Conservation (phyloP, 2,888 invertebrate species). For the Plemyria rubiginata region DNA sequence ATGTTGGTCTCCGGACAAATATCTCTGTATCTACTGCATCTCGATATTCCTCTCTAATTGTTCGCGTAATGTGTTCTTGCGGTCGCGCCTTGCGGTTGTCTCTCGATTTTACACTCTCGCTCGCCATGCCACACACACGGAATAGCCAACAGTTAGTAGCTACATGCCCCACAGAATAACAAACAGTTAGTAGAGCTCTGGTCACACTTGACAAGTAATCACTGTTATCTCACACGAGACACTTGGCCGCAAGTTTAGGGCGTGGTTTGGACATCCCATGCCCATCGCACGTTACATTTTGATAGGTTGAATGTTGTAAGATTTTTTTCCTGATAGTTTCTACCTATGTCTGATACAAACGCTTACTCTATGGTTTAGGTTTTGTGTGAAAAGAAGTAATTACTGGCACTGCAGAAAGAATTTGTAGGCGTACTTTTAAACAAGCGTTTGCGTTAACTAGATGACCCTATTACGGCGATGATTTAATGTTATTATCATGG, state of each 20-base stretch:
- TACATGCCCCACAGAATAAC: not conserved
- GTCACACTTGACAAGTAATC: slow-evolving; percentile 16
- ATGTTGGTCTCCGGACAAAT: not conserved
- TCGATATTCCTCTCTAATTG: slow-evolving; percentile 57
- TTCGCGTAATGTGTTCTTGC: slow-evolving; percentile 55
- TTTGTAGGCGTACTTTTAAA: not conserved
- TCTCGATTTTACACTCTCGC: slow-evolving; percentile 44
- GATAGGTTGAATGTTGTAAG: not conserved
- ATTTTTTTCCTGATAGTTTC: not conserved
- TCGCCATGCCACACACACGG: slow-evolving; percentile 20
- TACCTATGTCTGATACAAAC: not conserved
- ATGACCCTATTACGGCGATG: not conserved
- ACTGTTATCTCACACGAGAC: slow-evolving; percentile 6
- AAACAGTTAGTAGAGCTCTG: not conserved
- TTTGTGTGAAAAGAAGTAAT: not conserved
- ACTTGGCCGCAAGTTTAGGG: slow-evolving; percentile 12
- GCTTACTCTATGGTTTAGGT: not conserved
- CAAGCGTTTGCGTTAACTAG: slow-evolving; percentile 3
- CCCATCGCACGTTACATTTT: not conserved
- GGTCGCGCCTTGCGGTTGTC: slow-evolving; percentile 44
- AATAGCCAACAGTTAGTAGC: not conserved
- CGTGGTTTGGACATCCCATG: slow-evolving; percentile 5
- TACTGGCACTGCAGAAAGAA: not conserved
- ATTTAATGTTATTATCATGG: slow-evolving; percentile 18
- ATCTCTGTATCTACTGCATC: not conserved